Evolutionary conservation across 2,797 vertebrate genomes (phyloP).

Genomic region (Hydrocynus forskahlii): DNA sequence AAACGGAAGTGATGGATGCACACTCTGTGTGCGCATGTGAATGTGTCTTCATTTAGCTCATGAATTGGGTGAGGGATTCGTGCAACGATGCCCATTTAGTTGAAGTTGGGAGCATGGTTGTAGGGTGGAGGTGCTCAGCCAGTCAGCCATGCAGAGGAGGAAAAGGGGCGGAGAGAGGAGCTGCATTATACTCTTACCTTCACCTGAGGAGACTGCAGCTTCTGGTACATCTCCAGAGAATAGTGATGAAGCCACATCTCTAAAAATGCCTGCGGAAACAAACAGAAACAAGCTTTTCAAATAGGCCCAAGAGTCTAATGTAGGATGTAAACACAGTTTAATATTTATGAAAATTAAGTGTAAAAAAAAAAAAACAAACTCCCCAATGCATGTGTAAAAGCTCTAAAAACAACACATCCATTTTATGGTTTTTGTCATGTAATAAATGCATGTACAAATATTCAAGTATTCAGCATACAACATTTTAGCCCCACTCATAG

Average conservation of each 20-base stretch:
- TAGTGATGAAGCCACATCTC: constrained; percentile 99
- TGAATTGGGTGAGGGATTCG: constrained; percentile 5
- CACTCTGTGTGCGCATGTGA: constrained; percentile 1
- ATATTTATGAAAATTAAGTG: too few species aligned
- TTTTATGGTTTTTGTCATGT: too few species aligned
- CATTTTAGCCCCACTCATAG: too few species aligned
- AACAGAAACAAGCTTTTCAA: neutral
- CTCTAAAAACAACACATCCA: too few species aligned
- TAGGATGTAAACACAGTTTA: too few species aligned
- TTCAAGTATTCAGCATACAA: too few species aligned
- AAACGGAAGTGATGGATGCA: neutral
- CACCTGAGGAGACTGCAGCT: constrained; percentile 95
- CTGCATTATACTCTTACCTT: constrained; percentile 82
- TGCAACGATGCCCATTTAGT: constrained; percentile 43
- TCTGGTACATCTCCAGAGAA: constrained; percentile 96
- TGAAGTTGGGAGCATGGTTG: constrained; percentile 12
- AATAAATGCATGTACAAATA: too few species aligned
- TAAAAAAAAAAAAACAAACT: too few species aligned
- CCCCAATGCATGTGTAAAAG: too few species aligned
- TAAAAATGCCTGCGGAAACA: constrained; percentile 86
- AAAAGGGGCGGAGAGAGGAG: neutral
- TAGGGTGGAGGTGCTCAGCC: constrained; percentile 54
- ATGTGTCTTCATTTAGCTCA: neutral
- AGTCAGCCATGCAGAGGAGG: constrained; percentile 62
- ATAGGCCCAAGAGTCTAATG: neutral